Evolutionary conservation across 2,888 invertebrate species (phyloP).

Genomic region (Phania funesta): DNA sequence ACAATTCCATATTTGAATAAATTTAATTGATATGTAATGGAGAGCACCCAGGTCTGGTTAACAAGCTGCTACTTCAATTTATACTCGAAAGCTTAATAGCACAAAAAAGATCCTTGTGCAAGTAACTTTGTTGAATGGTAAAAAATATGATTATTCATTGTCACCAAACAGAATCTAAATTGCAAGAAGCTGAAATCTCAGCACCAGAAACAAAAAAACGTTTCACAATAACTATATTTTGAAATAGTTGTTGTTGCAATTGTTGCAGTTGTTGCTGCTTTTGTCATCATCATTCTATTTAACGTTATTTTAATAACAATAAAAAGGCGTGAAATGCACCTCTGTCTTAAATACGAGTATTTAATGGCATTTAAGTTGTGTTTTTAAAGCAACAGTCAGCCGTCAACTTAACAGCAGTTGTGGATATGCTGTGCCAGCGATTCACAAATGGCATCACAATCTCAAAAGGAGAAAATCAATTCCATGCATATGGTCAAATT

Average conservation of each 20-base stretch:
- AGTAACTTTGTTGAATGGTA: conserved; percentile 1
- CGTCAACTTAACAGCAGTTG: not conserved
- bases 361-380: conserved; percentile 60
- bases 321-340: conserved; percentile 75
- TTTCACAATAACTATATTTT: conserved; percentile 22
- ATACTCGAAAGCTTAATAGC: not conserved
- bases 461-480: not conserved
- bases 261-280: not conserved
- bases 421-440: not conserved
- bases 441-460: not conserved
- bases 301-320: conserved; percentile 75
- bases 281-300: conserved; percentile 58
- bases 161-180: conserved; percentile 33
- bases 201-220: not conserved
- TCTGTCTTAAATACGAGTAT: conserved; percentile 45
- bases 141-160: conserved; percentile 58
- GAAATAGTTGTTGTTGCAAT: not conserved
- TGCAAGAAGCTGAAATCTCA: not conserved
- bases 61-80: not conserved
- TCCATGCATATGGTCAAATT: too few relatives aligned
- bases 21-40: too few relatives aligned
- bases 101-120: not conserved
- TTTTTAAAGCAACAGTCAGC: conserved; percentile 19
- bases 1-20: too few relatives aligned
- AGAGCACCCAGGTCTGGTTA: too few relatives aligned